Conservation (phyloP, 1,140 invertebrate genomes). For the Argopecten irradians region DNA sequence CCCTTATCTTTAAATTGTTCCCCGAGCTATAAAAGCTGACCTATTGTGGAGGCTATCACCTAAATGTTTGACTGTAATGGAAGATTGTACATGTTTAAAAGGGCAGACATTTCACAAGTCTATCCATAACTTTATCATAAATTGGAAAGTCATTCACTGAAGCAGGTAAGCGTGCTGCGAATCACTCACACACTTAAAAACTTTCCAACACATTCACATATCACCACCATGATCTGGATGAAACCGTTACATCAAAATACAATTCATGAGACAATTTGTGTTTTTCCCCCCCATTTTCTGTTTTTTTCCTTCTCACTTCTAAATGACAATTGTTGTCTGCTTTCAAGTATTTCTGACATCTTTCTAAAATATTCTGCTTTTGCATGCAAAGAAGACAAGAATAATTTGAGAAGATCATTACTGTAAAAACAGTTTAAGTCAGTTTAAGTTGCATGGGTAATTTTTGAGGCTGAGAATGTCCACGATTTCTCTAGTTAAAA, state of each 20-base stretch:
- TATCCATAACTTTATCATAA: slow-evolving; percentile 10
- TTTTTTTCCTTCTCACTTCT: no score
- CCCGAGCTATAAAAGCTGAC: neutral
- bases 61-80: neutral
- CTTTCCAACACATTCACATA: neutral
- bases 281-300: neutral
- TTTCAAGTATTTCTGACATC: neutral
- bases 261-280: neutral
- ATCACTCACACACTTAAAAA: neutral
- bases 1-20: slow-evolving; percentile 9
- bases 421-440: no score
- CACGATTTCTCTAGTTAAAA: no score
- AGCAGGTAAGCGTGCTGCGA: neutral
- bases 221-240: neutral
- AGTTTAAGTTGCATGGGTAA: no score
- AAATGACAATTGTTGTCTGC: neutral
- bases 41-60: neutral
- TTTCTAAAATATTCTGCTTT: neutral
- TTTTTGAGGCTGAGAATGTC: no score
- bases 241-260: neutral
- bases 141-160: neutral
- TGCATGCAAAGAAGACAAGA: no score
- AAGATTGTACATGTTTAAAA: neutral
- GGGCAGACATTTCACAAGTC: neutral
- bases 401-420: no score